Percentiles rank a stretch among this genome's conserved stretches.
phyloP scores from a whole-genome alignment of 1,140 invertebrate species.

The Aphaenogaster ashmeadi region DNA sequence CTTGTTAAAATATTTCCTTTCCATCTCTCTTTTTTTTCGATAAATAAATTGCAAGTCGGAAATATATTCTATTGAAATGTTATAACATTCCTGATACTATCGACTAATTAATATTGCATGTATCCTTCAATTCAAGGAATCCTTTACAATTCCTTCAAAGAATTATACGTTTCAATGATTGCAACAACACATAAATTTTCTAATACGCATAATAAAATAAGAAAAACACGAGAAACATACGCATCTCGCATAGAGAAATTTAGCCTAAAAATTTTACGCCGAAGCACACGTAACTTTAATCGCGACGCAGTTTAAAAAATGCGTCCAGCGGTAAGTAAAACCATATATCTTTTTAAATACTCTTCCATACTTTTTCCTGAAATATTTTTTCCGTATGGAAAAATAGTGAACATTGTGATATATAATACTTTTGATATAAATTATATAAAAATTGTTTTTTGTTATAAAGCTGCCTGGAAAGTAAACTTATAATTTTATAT shows the following conservation, averaged over 20 bases:
- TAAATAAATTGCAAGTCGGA: neutral
- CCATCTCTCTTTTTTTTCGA: neutral
- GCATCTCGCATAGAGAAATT: neutral
- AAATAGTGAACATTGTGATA: neutral
- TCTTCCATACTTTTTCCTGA: neutral
- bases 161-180: neutral
- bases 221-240: slow-evolving; percentile 16
- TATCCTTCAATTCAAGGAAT: neutral
- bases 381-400: neutral
- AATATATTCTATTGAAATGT: neutral
- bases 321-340: slow-evolving; percentile 12
- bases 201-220: slow-evolving; percentile 5
- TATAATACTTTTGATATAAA: neutral
- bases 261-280: slow-evolving; percentile 22
- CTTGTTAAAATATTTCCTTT: neutral
- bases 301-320: slow-evolving; percentile 2
- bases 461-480: neutral
- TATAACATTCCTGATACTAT: neutral
- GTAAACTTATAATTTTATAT: neutral
- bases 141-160: neutral
- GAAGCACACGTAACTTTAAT: neutral
- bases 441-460: neutral
- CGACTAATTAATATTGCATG: neutral
- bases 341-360: neutral
- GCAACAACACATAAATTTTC: neutral